Evolutionary conservation across 2,113 vertebrate genomes (phyloP), one percentile per base, ranked within the genome.

Genomic region (Dipodomys ordii): DNA sequence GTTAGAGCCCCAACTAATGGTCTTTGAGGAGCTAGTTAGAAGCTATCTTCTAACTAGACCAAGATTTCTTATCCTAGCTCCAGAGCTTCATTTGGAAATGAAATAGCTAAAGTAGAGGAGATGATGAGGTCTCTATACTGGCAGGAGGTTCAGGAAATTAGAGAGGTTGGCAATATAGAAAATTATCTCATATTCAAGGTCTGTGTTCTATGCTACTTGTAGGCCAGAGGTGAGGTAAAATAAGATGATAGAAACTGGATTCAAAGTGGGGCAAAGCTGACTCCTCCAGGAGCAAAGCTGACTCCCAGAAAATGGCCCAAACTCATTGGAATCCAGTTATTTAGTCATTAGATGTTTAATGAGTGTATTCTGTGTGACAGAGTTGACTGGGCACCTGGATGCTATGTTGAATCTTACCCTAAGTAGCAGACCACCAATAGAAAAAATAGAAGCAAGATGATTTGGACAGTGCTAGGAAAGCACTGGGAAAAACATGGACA

Each of bases 311-410:
- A 87, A 57, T 80, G 67, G 49, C 23, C 78, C 13, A 13, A 67
- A 65, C 3, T 88, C 4, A 15, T 18, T 77, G 23, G 16, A 83
- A 39, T 90, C n/a, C 53, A 57, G 12, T 57, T 57, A 57, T 79
- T 88, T 77, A 65, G 83, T 39, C 16, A 69, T 65, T 49, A 79
- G 49, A 87, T 90, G 27, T 68, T 73, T 84, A 76, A 1, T 76
- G 81, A 87, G 57, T 79, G 32, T 86, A 82, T 96, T 73, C 60
- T 79, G 4, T 78, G 60, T 80, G 35, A 4, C 65, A 93, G 82
- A 73, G n/a, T 72, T 30, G 46, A 28, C 71, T 83, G 18, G 35
- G 35, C 73, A 4, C 74, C 82, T 71, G 10, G n/a, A 76, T 60
- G 49, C 30, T 46, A 46, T 11, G 9, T 23, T 69, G 16, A 96